A percentile compares a stretch with the other conserved stretches of the same genome.
These are phyloP conservation scores for Habroteleia sp. DNA, from an alignment of 2,888 invertebrate species.

Conservation along the genomic window DNA sequence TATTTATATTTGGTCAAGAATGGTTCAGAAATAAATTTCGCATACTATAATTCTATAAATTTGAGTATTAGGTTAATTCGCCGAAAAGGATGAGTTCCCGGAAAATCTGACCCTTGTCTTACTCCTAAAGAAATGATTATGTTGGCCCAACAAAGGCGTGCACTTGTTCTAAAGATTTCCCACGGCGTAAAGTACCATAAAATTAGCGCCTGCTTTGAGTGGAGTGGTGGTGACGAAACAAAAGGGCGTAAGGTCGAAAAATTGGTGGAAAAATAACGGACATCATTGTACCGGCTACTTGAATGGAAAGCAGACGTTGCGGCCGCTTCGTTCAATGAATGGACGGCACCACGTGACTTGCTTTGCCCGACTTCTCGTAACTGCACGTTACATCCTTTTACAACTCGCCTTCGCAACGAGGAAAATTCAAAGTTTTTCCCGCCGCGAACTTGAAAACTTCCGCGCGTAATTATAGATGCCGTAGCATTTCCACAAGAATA, in stretches of 20 bases:
- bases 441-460: neutral
- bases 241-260: conserved; percentile 28
- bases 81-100: neutral
- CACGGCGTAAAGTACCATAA: conserved; percentile 4
- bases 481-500: no score
- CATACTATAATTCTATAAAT: no score
- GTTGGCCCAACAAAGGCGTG: conserved; percentile 5
- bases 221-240: conserved; percentile 20
- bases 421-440: conserved; percentile 31
- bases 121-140: neutral
- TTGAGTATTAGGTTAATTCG: neutral
- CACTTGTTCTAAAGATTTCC: conserved; percentile 18
- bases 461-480: no score
- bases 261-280: conserved; percentile 39
- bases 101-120: neutral
- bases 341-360: conserved; percentile 45
- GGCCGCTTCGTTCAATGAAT: conserved; percentile 34
- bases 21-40: no score
- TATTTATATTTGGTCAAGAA: no score
- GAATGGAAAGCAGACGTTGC: conserved; percentile 40
- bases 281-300: conserved; percentile 26
- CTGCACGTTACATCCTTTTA: conserved; percentile 50
- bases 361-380: conserved; percentile 33
- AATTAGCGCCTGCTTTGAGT: conserved; percentile 17
- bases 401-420: conserved; percentile 42